phyloP scores from a whole-genome alignment of 2,113 vertebrate species.

The Smithornis capensis region DNA sequence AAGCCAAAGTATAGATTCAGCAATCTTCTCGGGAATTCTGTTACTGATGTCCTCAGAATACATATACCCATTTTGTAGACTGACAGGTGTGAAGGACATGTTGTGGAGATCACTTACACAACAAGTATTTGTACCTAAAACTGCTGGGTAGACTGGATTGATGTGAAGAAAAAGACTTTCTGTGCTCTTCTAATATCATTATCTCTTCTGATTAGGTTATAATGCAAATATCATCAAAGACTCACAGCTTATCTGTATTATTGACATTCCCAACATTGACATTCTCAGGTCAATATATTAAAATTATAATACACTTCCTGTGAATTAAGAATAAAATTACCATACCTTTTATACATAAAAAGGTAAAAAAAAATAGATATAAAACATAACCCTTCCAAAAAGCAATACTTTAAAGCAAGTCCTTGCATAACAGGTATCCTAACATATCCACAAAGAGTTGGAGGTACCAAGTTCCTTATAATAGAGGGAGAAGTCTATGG shows the following conservation, averaged over 20 bases:
- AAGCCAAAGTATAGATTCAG: not conserved
- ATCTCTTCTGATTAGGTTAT: slow-evolving; percentile 28
- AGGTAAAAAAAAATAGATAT: not conserved
- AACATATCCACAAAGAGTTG: rapidly evolving
- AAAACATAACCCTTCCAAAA: not conserved
- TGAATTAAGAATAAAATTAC: slow-evolving; percentile 38
- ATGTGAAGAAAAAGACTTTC: slow-evolving; percentile 24
- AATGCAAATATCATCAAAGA: slow-evolving; percentile 39
- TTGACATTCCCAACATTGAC: not conserved
- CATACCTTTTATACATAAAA: not conserved
- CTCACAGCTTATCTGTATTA: not conserved
- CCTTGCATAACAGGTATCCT: not conserved
- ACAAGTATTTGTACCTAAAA: not conserved
- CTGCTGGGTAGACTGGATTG: not conserved
- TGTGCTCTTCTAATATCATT: slow-evolving; percentile 7
- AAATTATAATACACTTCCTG: slow-evolving; percentile 33
- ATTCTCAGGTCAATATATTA: slow-evolving; percentile 36
- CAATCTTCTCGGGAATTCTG: not conserved
- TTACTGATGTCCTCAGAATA: not conserved
- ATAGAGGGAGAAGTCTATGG: not conserved
- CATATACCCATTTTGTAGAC: not conserved
- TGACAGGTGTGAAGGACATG: not conserved
- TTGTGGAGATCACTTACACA: not conserved
- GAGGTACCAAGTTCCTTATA: not conserved
- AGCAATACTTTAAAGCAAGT: not conserved